Evolutionary conservation across 2,888 invertebrate species (phyloP).

Genomic region (Callyntrura guangdongensis): DNA sequence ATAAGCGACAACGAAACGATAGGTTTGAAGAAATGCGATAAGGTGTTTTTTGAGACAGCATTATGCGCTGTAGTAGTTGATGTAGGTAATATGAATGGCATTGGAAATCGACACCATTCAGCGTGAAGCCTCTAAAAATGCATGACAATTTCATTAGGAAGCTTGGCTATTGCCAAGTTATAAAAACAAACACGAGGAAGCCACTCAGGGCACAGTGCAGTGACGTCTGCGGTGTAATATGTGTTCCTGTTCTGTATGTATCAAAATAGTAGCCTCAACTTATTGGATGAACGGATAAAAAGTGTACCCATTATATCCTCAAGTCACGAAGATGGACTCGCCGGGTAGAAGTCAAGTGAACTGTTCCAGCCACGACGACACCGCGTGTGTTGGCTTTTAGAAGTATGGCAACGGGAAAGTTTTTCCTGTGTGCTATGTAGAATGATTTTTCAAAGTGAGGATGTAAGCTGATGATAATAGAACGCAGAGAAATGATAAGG

Average conservation of each 20-base stretch:
- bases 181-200: neutral
- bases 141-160: constrained; percentile 20
- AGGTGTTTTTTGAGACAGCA: constrained; percentile 1
- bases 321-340: constrained; percentile 5
- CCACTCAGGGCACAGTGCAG: neutral
- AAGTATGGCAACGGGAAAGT: constrained; percentile 13
- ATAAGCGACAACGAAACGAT: neutral
- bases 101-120: constrained; percentile 32
- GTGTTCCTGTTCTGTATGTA: neutral
- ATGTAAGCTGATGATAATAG: too few species aligned
- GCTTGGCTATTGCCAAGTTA: neutral
- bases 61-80: neutral
- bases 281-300: constrained; percentile 29
- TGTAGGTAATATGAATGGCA: neutral
- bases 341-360: constrained; percentile 4
- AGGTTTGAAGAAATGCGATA: constrained; percentile 19
- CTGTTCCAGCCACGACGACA: neutral
- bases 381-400: neutral
- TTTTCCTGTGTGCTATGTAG: neutral
- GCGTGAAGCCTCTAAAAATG: constrained; percentile 31
- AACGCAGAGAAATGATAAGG: neutral
- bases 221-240: neutral
- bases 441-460: constrained; percentile 19
- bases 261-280: neutral
- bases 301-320: neutral